Evolutionary conservation across 2,888 invertebrate species (phyloP), one percentile per base, ranked within the genome.

Genomic region (Lochmaea crataegi): DNA sequence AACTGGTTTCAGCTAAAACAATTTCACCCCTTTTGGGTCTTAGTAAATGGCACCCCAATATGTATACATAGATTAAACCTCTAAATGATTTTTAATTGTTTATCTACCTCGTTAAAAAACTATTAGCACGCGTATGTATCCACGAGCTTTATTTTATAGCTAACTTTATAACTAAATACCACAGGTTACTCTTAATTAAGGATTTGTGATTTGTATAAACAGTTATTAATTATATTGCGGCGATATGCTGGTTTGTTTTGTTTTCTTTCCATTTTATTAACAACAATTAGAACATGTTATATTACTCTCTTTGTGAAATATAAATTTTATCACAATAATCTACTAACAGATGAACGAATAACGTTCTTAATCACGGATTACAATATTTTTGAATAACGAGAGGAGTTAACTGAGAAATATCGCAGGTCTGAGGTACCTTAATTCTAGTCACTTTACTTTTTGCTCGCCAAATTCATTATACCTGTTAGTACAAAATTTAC

Each of bases 191-290:
- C 45, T 48, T 67, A 67, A 67, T 67, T 67, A 67, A 45, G 16
- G 26, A 58, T 67, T 67, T 45, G 66, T 66, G 53, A 56, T 42
- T 66, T 72, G 73, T 73, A 65, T 68, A 73, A 73, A 73, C 73
- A 73, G 73, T 73, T 73, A 73, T 73, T 26, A 65, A 53, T 53
- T 63, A 63, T 42, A 18, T 18, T 18, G 61, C 42, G 61, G 61
- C 67, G 73, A 73, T 73, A 73, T 69, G 73, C 69, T 68, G 57
- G 69, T 69, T 73, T 73, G 65, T 69, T 73, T 69, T 57, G 18
- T 41, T 66, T 66, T 56, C 66, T 66, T 56, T 66, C 45, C 42
- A 58, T 67, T 67, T 67, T 58, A 45, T 58, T 66, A 42, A 41
- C 18, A 56, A 65, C 51, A 56, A 65, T 65, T 66, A 66, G 38